Conservation (phyloP, 1,140 invertebrate genomes). For the Phthorimaea operculella region DNA sequence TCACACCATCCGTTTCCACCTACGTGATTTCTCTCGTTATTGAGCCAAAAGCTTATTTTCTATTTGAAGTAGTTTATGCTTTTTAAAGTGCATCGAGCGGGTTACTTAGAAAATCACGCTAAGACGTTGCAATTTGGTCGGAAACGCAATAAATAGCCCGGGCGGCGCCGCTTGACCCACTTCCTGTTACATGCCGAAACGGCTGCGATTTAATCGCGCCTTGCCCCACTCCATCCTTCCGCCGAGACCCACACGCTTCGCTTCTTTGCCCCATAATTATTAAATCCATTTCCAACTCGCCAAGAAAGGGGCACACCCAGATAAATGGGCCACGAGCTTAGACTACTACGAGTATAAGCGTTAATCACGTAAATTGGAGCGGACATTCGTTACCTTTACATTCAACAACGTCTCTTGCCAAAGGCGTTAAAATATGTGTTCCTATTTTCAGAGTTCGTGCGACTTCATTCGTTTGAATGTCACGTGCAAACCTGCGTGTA, state of each 20-base stretch:
- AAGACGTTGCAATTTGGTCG: conserved; percentile 54
- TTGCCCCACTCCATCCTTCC: conserved; percentile 50
- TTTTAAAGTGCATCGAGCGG: not conserved
- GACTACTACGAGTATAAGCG: not conserved
- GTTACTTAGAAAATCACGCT: conserved; percentile 21
- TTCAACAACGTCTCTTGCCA: conserved; percentile 4
- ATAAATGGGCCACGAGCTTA: conserved; percentile 29
- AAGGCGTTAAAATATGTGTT: conserved; percentile 1
- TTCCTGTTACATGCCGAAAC: conserved; percentile 65
- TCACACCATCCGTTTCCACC: not conserved
- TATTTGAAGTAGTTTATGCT: too few species aligned
- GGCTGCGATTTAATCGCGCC: conserved; percentile 61
- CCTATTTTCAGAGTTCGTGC: not conserved
- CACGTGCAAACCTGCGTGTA: not conserved
- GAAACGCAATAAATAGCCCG: conserved; percentile 63
- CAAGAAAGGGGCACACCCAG: conserved; percentile 40
- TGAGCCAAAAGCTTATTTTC: too few species aligned
- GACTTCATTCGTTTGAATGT: not conserved
- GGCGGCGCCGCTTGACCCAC: conserved; percentile 61
- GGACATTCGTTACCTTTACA: conserved; percentile 7
- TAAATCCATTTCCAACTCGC: conserved; percentile 47
- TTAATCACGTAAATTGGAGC: conserved; percentile 6
- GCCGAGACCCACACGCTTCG: conserved; percentile 48
- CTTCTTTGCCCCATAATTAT: conserved; percentile 59
- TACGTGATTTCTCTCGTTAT: not conserved